phyloP scores from a whole-genome alignment of 2,797 vertebrate species.

The Steatocranus sp. region DNA sequence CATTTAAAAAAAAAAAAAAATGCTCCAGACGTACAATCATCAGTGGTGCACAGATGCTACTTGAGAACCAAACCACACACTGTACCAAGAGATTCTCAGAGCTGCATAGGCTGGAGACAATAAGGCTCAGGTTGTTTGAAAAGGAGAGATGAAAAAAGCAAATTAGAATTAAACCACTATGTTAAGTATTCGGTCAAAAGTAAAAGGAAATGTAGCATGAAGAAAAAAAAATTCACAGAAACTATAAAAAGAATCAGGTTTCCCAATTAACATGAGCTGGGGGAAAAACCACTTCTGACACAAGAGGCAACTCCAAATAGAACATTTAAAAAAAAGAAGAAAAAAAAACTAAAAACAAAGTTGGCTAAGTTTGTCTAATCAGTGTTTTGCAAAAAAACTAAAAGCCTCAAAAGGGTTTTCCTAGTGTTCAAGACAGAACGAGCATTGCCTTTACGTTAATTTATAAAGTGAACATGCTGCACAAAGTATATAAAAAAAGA shows the following conservation, averaged over 20 bases:
- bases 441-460: slow-evolving; percentile 70
- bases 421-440: slow-evolving; percentile 60
- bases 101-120: slow-evolving; percentile 3
- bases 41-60: not conserved
- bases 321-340: slow-evolving; percentile 3
- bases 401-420: not conserved
- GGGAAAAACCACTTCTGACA: not conserved
- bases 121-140: slow-evolving; percentile 7
- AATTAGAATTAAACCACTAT: not conserved
- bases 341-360: slow-evolving; percentile 14
- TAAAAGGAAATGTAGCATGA: slow-evolving; percentile 5
- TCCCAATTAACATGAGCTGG: slow-evolving; percentile 2
- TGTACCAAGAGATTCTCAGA: not conserved
- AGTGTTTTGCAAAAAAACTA: not conserved
- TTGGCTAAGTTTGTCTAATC: slow-evolving; percentile 20
- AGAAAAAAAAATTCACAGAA: slow-evolving; percentile 22
- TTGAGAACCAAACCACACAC: slow-evolving; percentile 24
- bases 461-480: slow-evolving; percentile 75
- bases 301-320: slow-evolving; percentile 10
- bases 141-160: not conserved
- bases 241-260: slow-evolving; percentile 24
- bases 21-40: not conserved
- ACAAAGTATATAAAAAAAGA: slow-evolving; percentile 64
- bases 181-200: not conserved
- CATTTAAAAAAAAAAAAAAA: not conserved